phyloP scores from a whole-genome alignment of 2,888 invertebrate genomes.

The Calameuta filiformis region DNA sequence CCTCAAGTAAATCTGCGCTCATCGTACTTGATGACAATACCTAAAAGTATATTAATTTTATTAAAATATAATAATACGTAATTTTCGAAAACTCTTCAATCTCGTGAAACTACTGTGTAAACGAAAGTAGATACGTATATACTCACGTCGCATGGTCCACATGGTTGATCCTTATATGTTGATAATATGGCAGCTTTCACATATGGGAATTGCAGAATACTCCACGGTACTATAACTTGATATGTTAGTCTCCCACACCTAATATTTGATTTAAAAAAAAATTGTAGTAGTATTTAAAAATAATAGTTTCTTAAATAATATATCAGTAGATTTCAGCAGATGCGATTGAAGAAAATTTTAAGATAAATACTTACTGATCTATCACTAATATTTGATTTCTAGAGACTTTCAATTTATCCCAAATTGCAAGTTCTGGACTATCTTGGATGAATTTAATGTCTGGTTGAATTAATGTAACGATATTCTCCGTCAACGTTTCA shows the following conservation, averaged over 20 bases:
- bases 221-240: slow-evolving; percentile 63
- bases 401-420: slow-evolving; percentile 45
- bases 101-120: neutral
- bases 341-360: neutral
- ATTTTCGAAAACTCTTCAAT: neutral
- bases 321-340: neutral
- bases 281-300: slow-evolving; percentile 18
- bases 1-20: neutral
- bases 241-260: slow-evolving; percentile 61
- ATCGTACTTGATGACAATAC: neutral
- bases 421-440: slow-evolving; percentile 40
- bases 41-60: neutral
- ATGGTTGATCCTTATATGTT: slow-evolving; percentile 60
- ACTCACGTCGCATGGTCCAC: slow-evolving; percentile 53
- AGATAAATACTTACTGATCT: slow-evolving; percentile 41
- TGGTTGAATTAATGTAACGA: slow-evolving; percentile 27
- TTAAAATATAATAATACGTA: neutral
- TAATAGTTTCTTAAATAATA: neutral
- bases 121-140: neutral
- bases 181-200: slow-evolving; percentile 63
- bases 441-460: slow-evolving; percentile 47
- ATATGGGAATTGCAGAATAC: slow-evolving; percentile 60
- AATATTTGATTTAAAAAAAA: slow-evolving; percentile 12
- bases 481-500: slow-evolving; percentile 28
- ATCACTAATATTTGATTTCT: slow-evolving; percentile 52